Evolutionary conservation across 1,140 invertebrate genomes (phyloP).

Genomic region (Bombus confusus): DNA sequence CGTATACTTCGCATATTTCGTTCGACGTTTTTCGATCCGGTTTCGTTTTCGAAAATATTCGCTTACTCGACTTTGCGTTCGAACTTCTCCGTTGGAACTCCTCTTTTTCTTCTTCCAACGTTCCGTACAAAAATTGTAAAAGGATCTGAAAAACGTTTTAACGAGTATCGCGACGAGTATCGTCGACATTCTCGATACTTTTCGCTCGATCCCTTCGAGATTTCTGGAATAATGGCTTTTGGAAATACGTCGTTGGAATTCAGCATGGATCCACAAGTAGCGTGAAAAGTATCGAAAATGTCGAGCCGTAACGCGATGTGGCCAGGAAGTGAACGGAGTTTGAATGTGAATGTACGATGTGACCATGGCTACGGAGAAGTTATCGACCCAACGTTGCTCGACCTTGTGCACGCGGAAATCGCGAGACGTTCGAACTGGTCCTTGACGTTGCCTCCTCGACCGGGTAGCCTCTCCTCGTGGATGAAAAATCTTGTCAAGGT

Average conservation of each 20-base stretch:
- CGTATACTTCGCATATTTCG: not conserved
- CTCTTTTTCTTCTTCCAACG: not conserved
- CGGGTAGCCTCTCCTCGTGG: constrained; percentile 9
- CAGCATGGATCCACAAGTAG: not conserved
- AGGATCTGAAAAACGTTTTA: not conserved
- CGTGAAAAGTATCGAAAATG: constrained; percentile 35
- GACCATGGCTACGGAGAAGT: constrained; percentile 69
- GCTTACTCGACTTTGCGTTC: not conserved
- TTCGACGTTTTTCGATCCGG: constrained; percentile 8
- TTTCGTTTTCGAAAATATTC: not conserved
- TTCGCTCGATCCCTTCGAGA: not conserved
- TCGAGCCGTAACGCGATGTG: constrained; percentile 19
- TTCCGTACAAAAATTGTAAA: not conserved
- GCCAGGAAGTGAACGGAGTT: constrained; percentile 58
- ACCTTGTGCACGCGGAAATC: constrained; percentile 68
- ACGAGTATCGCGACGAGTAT: not conserved
- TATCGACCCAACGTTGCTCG: constrained; percentile 55
- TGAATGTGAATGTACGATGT: constrained; percentile 60
- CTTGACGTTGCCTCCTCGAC: constrained; percentile 63
- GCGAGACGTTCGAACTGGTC: constrained; percentile 51
- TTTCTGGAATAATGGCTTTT: not conserved
- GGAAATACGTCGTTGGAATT: not conserved
- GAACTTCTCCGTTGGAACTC: not conserved
- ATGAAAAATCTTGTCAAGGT: constrained; percentile 55
- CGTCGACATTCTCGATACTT: constrained; percentile 30